These are phyloP conservation scores for Caenorhabditis uteleia DNA, from an alignment of 2,888 invertebrate genomes.

Conservation along the genomic window DNA sequence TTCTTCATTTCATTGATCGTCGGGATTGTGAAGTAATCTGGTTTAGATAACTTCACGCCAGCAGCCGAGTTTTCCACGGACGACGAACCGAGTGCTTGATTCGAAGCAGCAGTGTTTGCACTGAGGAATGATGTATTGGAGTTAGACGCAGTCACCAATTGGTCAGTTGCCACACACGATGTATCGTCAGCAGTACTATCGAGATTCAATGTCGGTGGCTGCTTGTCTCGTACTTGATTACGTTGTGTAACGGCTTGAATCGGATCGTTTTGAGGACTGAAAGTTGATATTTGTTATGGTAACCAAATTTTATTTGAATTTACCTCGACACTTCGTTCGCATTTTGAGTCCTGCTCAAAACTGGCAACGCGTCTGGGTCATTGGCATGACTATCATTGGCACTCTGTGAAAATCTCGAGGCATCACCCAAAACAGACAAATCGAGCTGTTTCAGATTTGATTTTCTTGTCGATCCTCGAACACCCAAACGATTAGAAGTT, in stretches of 20 bases:
- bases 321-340: background rate
- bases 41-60: conserved; percentile 80
- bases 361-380: conserved; percentile 54
- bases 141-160: background rate
- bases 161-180: conserved; percentile 11
- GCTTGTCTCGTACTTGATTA: conserved; percentile 24
- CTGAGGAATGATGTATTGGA: conserved; percentile 2
- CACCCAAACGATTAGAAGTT: conserved; percentile 30
- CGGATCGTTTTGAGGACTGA: conserved; percentile 21
- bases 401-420: conserved; percentile 12
- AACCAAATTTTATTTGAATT: background rate
- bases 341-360: background rate
- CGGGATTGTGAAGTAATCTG: conserved; percentile 92
- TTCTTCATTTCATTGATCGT: conserved; percentile 80
- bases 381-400: conserved; percentile 13
- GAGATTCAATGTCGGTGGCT: conserved; percentile 29
- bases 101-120: conserved; percentile 10
- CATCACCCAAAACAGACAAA: conserved; percentile 25
- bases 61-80: conserved; percentile 73
- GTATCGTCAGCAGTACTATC: conserved; percentile 29
- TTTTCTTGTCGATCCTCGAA: conserved; percentile 20
- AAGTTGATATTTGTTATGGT: no score
- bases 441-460: conserved; percentile 49
- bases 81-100: conserved; percentile 9
- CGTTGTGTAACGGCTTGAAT: conserved; percentile 21